These are phyloP conservation scores for Eurytoma adleriae DNA, from an alignment of 2,888 invertebrate species.

Conservation along the genomic window DNA sequence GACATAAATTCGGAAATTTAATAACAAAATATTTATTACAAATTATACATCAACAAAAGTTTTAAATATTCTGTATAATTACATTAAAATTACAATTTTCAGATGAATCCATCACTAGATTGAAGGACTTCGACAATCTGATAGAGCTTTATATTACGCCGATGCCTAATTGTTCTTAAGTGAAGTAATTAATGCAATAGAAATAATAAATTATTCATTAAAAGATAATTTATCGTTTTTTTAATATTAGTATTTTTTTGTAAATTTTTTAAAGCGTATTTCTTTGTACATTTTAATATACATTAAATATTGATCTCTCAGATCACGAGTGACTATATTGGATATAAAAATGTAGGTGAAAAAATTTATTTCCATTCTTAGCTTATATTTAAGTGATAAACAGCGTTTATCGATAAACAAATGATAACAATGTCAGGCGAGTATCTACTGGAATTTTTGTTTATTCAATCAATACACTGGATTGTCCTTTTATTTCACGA, in stretches of 20 bases:
- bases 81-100: constrained; percentile 58
- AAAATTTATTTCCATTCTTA: constrained; percentile 57
- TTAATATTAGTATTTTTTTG: constrained; percentile 55
- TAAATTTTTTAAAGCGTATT: constrained; percentile 52
- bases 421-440: constrained; percentile 60
- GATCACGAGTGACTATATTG: constrained; percentile 54
- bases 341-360: constrained; percentile 57
- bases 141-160: constrained; percentile 73
- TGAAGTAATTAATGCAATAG: constrained; percentile 58
- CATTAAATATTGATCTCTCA: constrained; percentile 50
- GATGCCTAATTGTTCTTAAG: constrained; percentile 58
- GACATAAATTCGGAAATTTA: not conserved
- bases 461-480: constrained; percentile 53
- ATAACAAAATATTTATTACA: constrained; percentile 41
- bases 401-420: constrained; percentile 48
- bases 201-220: constrained; percentile 61
- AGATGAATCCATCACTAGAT: constrained; percentile 73
- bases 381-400: constrained; percentile 52
- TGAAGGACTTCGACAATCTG: constrained; percentile 73
- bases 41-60: constrained; percentile 36
- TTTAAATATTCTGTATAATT: constrained; percentile 43
- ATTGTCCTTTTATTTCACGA: constrained; percentile 51
- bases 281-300: constrained; percentile 57
- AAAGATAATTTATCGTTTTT: constrained; percentile 47
- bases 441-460: constrained; percentile 54